Base-by-base conservation (phyloP, 2,113 vertebrate species). In the Coryphaenoides rupestris region DNA sequence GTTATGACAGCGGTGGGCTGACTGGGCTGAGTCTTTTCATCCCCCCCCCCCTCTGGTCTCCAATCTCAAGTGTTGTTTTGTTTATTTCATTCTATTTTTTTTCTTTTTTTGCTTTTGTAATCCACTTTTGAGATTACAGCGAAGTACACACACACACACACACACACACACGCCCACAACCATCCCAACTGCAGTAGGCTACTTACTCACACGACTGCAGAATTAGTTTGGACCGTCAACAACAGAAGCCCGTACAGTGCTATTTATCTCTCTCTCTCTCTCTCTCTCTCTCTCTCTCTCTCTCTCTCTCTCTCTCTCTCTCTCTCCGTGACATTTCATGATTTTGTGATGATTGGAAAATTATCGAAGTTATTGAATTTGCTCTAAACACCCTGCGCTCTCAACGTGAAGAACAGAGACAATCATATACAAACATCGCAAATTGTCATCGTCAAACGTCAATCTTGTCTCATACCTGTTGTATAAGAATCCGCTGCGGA, bases 71-170 rank as follows among this genome's bases (percentile, higher is more conserved):
- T 54, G 6, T 19, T 24, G 19, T 2, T 19, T 55, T 33, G 1
- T n/a, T n/a, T n/a, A n/a, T n/a, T n/a, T n/a, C n/a, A n/a, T n/a
- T n/a, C n/a, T n/a, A n/a, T 17, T 19, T 23, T 24, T 22, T 56
- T 55, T 40, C 2, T 17, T 46, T 3, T 56, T 4, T 52, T 47
- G 26, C 28, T 55, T 63, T 63, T 28, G 15, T 56, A 24, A 12
- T 23, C 26, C 26, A 28, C 24, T 55, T 55, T 55, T 13, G 1
- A 68, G 72, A 82, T 74, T 78, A 77, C 65, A 80, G 66, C 67
- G 74, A 68, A 84, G 60, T 60, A 77, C 77, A 88, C 72, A 55
- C 72, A 73, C 72, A 57, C n/a, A n/a, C n/a, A n/a, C n/a, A n/a
- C n/a, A 19, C 22, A 57, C 23, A 17, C 55, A 24, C 55, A 57